Evolutionary conservation across 2,888 invertebrate species (phyloP), one percentile per base, ranked within the genome.

Genomic region (Heliconius sara): DNA sequence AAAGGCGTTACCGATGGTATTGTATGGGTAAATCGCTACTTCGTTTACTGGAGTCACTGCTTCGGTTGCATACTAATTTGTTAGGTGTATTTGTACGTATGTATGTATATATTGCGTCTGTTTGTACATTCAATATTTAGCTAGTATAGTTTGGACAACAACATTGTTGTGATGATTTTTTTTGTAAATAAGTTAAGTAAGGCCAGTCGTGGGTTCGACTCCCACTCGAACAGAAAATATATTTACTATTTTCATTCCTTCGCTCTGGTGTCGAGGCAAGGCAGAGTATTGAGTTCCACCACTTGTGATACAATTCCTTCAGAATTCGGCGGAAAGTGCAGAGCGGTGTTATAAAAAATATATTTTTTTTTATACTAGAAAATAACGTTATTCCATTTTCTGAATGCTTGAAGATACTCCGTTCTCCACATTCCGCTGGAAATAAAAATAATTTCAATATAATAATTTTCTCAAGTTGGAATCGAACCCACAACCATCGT

Each of bases 61-160:
- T 47, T 68, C 60, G 76, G 70, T 77, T 6, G 79, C 63, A 79
- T 80, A 79, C 72, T 76, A 73, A 79, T 57, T 82, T 80, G 72
- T 57, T n/a, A 39, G 30, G 60, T 78, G 13, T 43, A 43, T 43
- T 43, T 12, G 12, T 43, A 43, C 3, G 30, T 72, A 52, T 27
- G 10, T 71, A 57, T 60, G 68, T 68, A 39, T n/a, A 68, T 30
- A 34, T 60, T n/a, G 57, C n/a, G 10, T 60, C 16, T 60, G 34
- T 73, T 9, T n/a, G 30, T 72, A 70, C 13, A 43, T n/a, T 68
- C 5, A 43, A 39, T 13, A 43, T 70, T 70, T 43, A 70, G 13
- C 6, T 22, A 39, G 68, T 68, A 43, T 0, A 43, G 16, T 25
- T 43, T 68, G 10, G 13, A 68, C 0, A n/a, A 39, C 67, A 47